Conservation (phyloP, 2,113 vertebrate genomes). For the Arenaria interpres region DNA sequence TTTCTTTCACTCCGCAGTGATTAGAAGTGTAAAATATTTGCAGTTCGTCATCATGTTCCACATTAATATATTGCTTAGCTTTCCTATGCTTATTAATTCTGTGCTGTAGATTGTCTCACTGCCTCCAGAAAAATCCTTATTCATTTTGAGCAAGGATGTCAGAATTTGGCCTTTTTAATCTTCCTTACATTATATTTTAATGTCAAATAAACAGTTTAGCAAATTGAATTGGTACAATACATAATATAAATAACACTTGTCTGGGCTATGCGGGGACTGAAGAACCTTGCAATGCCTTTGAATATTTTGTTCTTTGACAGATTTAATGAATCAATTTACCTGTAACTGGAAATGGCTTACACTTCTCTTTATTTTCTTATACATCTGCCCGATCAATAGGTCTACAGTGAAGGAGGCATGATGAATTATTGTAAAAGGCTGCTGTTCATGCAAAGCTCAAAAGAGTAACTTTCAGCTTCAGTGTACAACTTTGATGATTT, state of each 20-base stretch:
- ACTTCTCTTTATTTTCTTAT: not conserved
- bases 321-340: conserved; percentile 20
- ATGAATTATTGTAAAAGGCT: not conserved
- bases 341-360: not conserved
- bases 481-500: not conserved
- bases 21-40: conserved; percentile 14
- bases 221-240: not conserved
- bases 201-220: not conserved
- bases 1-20: not conserved
- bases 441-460: not conserved
- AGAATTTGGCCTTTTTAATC: not conserved
- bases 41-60: not conserved
- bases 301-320: conserved; percentile 9
- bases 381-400: not conserved
- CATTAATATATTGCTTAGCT: not conserved
- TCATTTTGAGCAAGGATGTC: not conserved
- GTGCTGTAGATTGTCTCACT: not conserved
- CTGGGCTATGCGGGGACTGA: not conserved
- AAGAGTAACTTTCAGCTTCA: not conserved
- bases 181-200: not conserved
- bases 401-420: not conserved
- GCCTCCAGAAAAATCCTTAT: not conserved
- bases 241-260: not conserved
- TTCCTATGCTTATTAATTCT: not conserved
- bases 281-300: not conserved